phyloP scores from a whole-genome alignment of 2,113 vertebrate genomes.

The Gallinago jamesoni region DNA sequence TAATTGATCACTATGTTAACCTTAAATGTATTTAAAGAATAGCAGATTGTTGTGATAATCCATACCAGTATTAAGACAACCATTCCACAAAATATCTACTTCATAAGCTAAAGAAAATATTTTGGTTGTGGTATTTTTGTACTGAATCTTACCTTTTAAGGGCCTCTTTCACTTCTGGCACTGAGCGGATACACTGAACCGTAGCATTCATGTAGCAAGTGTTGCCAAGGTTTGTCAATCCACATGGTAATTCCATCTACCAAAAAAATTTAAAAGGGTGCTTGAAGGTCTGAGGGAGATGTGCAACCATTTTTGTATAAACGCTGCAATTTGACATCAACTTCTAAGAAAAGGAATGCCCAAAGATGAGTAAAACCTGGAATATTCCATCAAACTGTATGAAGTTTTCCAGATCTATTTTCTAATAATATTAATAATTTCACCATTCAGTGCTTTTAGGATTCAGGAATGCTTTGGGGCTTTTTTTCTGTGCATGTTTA shows the following conservation, averaged over 20 bases:
- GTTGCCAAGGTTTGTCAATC: constrained; percentile 96
- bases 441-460: background rate
- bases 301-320: background rate
- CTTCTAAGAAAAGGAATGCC: background rate
- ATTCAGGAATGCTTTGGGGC: background rate
- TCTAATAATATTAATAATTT: background rate
- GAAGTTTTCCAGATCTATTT: background rate
- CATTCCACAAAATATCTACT: background rate
- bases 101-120: background rate
- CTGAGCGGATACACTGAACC: constrained; percentile 97
- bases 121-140: background rate
- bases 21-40: background rate
- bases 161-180: constrained; percentile 94
- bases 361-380: background rate
- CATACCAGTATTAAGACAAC: background rate
- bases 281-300: background rate
- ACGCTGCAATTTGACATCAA: accelerated
- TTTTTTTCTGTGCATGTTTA: background rate
- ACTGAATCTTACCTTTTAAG: constrained; percentile 85
- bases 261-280: constrained; percentile 10
- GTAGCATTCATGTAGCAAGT: constrained; percentile 99
- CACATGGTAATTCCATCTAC: constrained; percentile 97
- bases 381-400: background rate
- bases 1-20: accelerated
- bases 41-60: background rate